Evolutionary conservation across 2,888 invertebrate species (phyloP), one percentile per base, ranked within the genome.

Genomic region (Andrena hattorfiana): DNA sequence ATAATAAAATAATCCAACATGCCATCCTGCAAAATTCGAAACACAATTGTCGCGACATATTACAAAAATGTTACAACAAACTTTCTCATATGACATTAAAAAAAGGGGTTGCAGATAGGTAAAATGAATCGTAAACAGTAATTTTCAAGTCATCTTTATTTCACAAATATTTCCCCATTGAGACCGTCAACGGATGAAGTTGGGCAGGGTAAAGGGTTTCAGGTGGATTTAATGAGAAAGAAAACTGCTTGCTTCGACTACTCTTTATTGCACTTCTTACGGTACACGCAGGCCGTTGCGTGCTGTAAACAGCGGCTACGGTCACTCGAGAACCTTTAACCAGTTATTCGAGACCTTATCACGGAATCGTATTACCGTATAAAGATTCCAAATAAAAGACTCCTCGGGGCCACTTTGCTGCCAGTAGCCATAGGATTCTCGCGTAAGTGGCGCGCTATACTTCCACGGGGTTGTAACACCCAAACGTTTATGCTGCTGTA

Each of bases 371-470:
- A 42, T 66, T 42, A 42, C 64, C 56, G 66, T 54, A 73, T 26
- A 64, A 62, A 76, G 69, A 69, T 51, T 69, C 62, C 13, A 20
- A 20, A 32, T n/a, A 10, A 84, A 89, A 63, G 42, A 35, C 48
- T 62, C 54, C 42, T 28, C 28, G 48, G 30, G 63, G 62, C 30
- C 20, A 20, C 42, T 32, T n/a, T 23, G 26, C 28, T 63, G 54
- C 20, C 48, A 23, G 16, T 8, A 48, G 6, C 63, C 67, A 48
- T 63, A 35, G 54, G 26, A 64, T 64, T 35, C 16, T 49, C 28
- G 28, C 56, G 16, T 23, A 77, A 69, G 49, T 69, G 77, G 42
- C 56, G 30, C 26, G 10, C 49, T 66, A 63, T 42, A 59, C 20
- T n/a, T 56, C 59, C 30, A 26, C n/a, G 20, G 42, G 8, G 66